Evolutionary conservation across 2,888 invertebrate genomes (phyloP), one percentile per base, ranked within the genome.

Genomic region (Siphonodentalium dalli): DNA sequence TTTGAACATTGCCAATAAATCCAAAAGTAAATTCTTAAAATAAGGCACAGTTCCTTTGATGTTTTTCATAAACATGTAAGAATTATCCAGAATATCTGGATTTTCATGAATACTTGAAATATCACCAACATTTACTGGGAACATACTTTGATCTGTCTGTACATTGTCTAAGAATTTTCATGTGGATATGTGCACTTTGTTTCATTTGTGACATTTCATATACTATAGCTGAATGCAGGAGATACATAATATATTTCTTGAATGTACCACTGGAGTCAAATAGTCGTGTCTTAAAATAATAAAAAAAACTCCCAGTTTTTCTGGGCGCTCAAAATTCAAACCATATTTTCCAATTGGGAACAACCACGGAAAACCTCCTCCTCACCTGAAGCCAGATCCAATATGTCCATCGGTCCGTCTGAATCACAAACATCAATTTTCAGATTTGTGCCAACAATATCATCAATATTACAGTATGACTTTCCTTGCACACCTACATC

Each of bases 21-120:
- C 40, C 31, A 33, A 40, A 8, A 48, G 33, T 23, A 33, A 39
- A 48, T 48, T 48, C 3, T 34, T 5, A 11, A 39, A 48, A 24
- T 48, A 48, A n/a, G 48, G 40, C 29, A 40, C 48, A 20, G 48
- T 48, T 31, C 48, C 48, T 15, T 40, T 20, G n/a, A 48, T 40
- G 13, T 48, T 15, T 39, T 48, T 48, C 48, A 48, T 48, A 23
- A 48, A 48, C 48, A 48, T 48, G 24, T 48, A 39, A 2, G 47
- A 47, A 29, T 39, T 39, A 21, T 38, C 38, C 11, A 47, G 9
- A 13, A 45, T 28, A 18, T 47, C 47, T 27, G 38, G 24, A 23
- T 40, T 39, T 2, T 28, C 39, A 5, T 8, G 21, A 2, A 24
- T 13, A 26, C 33, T 18, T 13, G 26, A 8, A 11, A 48, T 21